phyloP scores from a whole-genome alignment of 1,140 invertebrate species.

The Trachymyrmex septentrionalis region DNA sequence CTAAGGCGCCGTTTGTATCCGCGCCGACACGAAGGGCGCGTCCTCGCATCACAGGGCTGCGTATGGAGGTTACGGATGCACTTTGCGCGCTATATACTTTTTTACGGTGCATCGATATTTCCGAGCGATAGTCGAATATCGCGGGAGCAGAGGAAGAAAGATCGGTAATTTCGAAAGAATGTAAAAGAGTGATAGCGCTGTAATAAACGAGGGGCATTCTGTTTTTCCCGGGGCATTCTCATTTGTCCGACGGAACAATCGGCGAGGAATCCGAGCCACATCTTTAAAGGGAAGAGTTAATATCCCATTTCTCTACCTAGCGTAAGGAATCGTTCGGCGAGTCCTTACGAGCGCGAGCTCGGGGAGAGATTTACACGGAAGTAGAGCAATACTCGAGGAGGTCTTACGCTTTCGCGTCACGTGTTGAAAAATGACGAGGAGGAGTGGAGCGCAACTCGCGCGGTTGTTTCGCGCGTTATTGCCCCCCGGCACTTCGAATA shows the following conservation, averaged over 20 bases:
- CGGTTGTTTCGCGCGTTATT: slow-evolving; percentile 49
- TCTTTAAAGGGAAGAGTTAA: slow-evolving; percentile 2
- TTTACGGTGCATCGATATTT: neutral
- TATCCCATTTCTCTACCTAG: slow-evolving; percentile 34
- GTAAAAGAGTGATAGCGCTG: neutral
- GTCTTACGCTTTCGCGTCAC: slow-evolving; percentile 23
- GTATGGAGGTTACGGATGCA: neutral
- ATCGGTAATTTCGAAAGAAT: neutral
- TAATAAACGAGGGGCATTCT: slow-evolving; percentile 6
- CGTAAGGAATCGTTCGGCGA: slow-evolving; percentile 38
- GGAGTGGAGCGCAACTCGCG: neutral
- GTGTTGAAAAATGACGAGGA: slow-evolving; percentile 44
- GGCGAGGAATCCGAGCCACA: neutral
- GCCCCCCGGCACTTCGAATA: slow-evolving; percentile 29
- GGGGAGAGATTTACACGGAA: slow-evolving; percentile 53
- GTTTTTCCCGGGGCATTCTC: slow-evolving; percentile 9
- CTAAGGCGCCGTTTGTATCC: slow-evolving; percentile 39
- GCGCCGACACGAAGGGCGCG: neutral
- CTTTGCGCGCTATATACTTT: neutral
- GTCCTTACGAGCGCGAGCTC: slow-evolving; percentile 33
- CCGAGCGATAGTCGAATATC: neutral
- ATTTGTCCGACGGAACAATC: slow-evolving; percentile 27
- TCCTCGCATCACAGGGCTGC: neutral
- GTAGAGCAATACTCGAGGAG: slow-evolving; percentile 25
- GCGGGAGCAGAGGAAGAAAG: neutral